Base-by-base conservation (phyloP, 2,888 invertebrate genomes). In the Prosopocoilus inquinatus region DNA sequence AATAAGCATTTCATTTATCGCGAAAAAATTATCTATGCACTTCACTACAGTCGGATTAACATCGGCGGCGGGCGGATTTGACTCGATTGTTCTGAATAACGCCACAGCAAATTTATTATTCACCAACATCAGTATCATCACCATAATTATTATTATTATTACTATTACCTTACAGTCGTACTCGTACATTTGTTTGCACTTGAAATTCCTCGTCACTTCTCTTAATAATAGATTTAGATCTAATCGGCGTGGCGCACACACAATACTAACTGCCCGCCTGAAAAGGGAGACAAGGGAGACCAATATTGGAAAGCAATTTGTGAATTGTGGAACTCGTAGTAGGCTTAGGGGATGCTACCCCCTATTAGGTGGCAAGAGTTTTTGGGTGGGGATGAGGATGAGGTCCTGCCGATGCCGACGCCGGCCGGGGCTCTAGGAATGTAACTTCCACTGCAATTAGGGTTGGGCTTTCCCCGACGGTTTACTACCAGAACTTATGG, bases 281-380 rank as follows among this genome's bases (percentile, higher is more conserved):
- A 59, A 60, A 60, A 61, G 63, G 64, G 65, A 67, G 68, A 67
- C 62, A 60, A 61, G 63, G 64, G 65, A 67, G 68, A 67, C 62
- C 65, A 69, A 70, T 74, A 74, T 75, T 69, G 74, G 72, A 73
- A 75, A 75, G 73, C 72, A 74, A 75, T 74, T 75, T 74, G 75
- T 74, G 75, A 74, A 74, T 75, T 72, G 74, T 71, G 69, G 70
- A 73, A 74, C 72, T 73, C 68, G 70, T 69, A 68, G 70, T 69
- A 68, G 65, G 64, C 62, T 67, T 68, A 68, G 64, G 67, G 69
- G 67, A 67, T 67, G 68, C 67, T 63, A 67, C 70, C 70, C 70
- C 70, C 70, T 66, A 67, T 68, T 67, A 69, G 68, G 61, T 61
- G 58, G 63, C 60, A 59, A 57, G 60, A 65, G 65, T 63, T 59